These are phyloP conservation scores for Sebastolobus alascanus DNA, from an alignment of 2,797 vertebrate species.

Conservation along the genomic window DNA sequence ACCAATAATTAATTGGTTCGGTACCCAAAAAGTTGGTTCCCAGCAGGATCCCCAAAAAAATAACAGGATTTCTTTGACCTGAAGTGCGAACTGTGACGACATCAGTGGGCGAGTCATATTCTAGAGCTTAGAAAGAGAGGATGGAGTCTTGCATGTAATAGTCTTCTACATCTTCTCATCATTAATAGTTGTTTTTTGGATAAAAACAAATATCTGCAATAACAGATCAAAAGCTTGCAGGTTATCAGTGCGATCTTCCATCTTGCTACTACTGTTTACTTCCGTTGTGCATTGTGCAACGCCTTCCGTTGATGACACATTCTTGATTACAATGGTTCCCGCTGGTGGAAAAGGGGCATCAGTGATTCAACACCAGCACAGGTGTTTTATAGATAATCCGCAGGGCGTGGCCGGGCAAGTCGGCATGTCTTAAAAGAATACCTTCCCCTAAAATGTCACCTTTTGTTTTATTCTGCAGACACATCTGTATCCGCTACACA, in stretches of 20 bases:
- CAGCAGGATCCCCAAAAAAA: neutral
- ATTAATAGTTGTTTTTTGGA: neutral
- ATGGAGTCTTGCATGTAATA: neutral
- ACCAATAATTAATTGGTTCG: neutral
- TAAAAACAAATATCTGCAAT: neutral
- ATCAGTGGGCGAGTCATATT: no score
- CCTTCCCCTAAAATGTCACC: neutral
- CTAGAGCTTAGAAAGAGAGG: no score
- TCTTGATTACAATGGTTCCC: no score
- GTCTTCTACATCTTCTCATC: neutral
- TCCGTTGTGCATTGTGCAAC: no score
- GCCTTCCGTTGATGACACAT: no score
- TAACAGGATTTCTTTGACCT: neutral
- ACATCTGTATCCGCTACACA: neutral
- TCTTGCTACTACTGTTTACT: neutral
- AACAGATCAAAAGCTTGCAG: neutral
- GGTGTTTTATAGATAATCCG: neutral
- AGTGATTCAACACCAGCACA: no score
- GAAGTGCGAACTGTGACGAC: no score
- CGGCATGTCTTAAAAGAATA: neutral
- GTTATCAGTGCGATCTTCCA: neutral
- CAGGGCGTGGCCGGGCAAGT: neutral
- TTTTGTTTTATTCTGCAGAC: neutral
- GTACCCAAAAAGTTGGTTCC: neutral
- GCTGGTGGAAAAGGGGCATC: no score